phyloP scores from a whole-genome alignment of 64 coral and sea anemone species.

The Hydrozoanthus tunicans region DNA sequence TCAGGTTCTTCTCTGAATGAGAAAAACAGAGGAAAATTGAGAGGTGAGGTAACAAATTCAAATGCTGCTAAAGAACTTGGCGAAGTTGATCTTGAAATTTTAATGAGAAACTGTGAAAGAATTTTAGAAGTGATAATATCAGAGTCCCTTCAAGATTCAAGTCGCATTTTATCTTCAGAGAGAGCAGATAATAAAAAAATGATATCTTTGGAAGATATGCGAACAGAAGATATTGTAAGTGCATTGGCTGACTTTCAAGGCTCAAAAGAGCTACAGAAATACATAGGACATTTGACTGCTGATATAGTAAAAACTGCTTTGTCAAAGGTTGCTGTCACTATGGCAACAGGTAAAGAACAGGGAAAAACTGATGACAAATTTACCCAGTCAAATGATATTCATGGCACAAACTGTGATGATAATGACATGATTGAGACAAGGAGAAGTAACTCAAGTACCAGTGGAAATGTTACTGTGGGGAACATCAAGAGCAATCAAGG shows the following conservation, averaged over 20 bases:
- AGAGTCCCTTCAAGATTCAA: conserved; percentile 45
- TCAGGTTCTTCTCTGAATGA: conserved; percentile 23
- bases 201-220: conserved; percentile 3
- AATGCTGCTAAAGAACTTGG: conserved; percentile 26
- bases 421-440: not conserved
- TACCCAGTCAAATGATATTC: not conserved
- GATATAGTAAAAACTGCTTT: conserved; percentile 83
- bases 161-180: conserved; percentile 36
- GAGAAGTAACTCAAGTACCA: not conserved
- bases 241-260: conserved; percentile 64
- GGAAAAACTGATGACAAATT: not conserved
- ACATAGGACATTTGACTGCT: conserved; percentile 77
- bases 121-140: conserved; percentile 33
- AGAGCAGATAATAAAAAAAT: not conserved
- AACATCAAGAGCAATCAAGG: not conserved
- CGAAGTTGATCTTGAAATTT: conserved; percentile 40
- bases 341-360: conserved; percentile 10
- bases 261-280: conserved; percentile 75
- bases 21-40: not conserved
- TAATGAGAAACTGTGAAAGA: conserved; percentile 42
- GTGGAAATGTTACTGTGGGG: not conserved
- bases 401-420: not conserved
- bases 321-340: conserved; percentile 50
- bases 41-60: not conserved
- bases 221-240: conserved; percentile 44